phyloP scores from a whole-genome alignment of 2,888 invertebrate genomes.

The Lamproptera curius region DNA sequence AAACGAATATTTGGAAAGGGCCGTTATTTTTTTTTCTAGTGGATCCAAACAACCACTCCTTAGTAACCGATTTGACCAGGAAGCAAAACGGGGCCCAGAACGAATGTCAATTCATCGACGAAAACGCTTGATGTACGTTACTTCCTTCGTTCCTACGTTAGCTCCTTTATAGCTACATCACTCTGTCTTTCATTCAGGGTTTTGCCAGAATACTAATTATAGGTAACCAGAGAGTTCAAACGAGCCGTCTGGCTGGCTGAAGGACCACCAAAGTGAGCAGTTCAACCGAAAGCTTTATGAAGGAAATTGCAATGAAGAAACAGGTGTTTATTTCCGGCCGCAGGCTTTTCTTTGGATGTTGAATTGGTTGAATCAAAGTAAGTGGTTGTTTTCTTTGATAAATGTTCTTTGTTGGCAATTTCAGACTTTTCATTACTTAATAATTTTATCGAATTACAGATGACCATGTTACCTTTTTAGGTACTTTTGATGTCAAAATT shows the following conservation, averaged over 20 bases:
- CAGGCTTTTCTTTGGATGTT: slow-evolving; percentile 56
- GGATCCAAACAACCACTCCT: neutral
- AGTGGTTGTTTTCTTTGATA: slow-evolving; percentile 42
- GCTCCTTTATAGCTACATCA: neutral
- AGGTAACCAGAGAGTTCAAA: slow-evolving; percentile 41
- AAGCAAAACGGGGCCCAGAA: too few species aligned
- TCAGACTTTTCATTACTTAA: neutral
- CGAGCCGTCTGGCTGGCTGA: slow-evolving; percentile 56
- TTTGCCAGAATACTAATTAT: neutral
- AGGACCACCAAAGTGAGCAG: slow-evolving; percentile 44
- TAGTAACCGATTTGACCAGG: too few species aligned
- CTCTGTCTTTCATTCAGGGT: neutral
- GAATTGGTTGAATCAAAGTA: slow-evolving; percentile 51
- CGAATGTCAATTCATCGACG: too few species aligned
- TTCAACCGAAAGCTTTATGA: slow-evolving; percentile 51
- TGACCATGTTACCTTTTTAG: too few species aligned
- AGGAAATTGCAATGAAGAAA: slow-evolving; percentile 45
- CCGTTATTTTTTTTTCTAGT: too few species aligned
- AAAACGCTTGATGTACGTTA: too few species aligned
- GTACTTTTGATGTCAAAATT: too few species aligned
- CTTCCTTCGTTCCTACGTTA: neutral
- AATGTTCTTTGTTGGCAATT: too few species aligned
- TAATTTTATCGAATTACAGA: too few species aligned
- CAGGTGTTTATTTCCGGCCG: slow-evolving; percentile 48
- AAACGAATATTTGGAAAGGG: too few species aligned